Evolutionary conservation across 2,797 vertebrate genomes (phyloP).

Genomic region (Semaprochilodus insignis): DNA sequence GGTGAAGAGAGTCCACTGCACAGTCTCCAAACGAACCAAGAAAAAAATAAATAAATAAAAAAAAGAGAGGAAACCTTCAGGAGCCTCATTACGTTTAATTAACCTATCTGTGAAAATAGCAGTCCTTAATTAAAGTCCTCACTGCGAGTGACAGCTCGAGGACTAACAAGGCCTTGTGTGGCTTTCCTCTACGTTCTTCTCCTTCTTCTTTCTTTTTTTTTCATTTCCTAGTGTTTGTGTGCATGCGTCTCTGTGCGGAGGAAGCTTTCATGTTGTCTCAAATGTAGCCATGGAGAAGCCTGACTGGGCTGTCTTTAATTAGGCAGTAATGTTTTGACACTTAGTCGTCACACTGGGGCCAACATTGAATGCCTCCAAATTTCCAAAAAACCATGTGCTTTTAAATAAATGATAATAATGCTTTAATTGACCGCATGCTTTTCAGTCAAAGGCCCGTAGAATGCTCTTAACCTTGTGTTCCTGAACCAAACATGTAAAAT

Average conservation of each 20-base stretch:
- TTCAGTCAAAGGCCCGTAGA: not conserved
- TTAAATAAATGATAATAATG: not conserved
- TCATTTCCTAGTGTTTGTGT: not conserved
- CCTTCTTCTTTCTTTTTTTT: not conserved
- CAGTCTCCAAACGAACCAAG: slow-evolving; percentile 14
- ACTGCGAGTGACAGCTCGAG: slow-evolving; percentile 33
- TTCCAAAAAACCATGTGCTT: not conserved
- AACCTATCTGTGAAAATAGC: slow-evolving; percentile 57
- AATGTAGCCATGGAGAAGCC: slow-evolving; percentile 4
- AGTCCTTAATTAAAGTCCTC: slow-evolving; percentile 48
- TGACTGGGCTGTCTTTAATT: slow-evolving; percentile 23
- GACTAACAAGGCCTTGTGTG: slow-evolving; percentile 13
- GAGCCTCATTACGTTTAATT: slow-evolving; percentile 56
- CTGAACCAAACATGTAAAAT: not conserved
- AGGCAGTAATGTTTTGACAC: slow-evolving; percentile 10
- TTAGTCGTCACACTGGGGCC: not conserved
- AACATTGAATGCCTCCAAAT: not conserved
- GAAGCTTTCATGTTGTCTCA: slow-evolving; percentile 3
- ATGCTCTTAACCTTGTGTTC: not conserved
- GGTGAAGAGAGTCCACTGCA: slow-evolving; percentile 4
- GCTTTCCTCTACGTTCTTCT: not conserved
- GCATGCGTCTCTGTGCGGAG: not conserved
- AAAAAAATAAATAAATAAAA: not conserved
- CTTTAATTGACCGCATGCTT: not conserved
- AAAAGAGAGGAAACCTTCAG: slow-evolving; percentile 21